phyloP scores from a whole-genome alignment of 1,140 invertebrate species.

The Bombus huntii region DNA sequence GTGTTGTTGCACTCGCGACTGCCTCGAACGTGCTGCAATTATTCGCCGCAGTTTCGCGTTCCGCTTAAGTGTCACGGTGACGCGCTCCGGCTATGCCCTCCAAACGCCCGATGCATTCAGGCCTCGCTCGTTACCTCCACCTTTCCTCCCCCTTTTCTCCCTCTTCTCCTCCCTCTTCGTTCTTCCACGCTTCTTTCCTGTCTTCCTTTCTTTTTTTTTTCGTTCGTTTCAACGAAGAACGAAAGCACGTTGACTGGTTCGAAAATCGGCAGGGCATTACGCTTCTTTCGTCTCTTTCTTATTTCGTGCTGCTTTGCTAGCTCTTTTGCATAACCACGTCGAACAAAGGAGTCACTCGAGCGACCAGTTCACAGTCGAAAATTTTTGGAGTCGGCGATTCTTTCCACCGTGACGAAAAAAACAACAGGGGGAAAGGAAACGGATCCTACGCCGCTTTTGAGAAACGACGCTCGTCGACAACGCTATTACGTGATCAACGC shows the following conservation, averaged over 20 bases:
- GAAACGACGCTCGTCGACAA: slow-evolving; percentile 4
- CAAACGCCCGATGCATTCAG: slow-evolving; percentile 75
- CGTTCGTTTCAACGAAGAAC: neutral
- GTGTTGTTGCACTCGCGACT: slow-evolving; percentile 65
- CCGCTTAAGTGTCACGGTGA: slow-evolving; percentile 75
- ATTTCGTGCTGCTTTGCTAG: neutral
- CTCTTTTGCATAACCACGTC: slow-evolving; percentile 54
- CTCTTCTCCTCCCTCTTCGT: neutral
- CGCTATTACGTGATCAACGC: slow-evolving; percentile 10
- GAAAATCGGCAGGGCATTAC: slow-evolving; percentile 52
- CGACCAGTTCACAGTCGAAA: slow-evolving; percentile 44
- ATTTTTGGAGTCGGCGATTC: slow-evolving; percentile 47
- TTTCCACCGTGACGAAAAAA: slow-evolving; percentile 52
- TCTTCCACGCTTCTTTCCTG: neutral
- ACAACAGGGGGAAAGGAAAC: neutral
- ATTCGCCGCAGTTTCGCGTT: slow-evolving; percentile 72
- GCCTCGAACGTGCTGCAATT: slow-evolving; percentile 73
- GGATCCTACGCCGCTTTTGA: slow-evolving; percentile 14
- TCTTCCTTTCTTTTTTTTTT: neutral
- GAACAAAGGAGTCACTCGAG: slow-evolving; percentile 70
- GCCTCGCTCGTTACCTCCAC: slow-evolving; percentile 72
- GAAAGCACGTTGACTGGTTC: slow-evolving; percentile 10
- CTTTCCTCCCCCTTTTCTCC: slow-evolving; percentile 24
- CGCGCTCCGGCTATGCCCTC: slow-evolving; percentile 78
- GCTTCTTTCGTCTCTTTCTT: slow-evolving; percentile 8